Evolutionary conservation across 2,113 vertebrate genomes (phyloP), one percentile per base, ranked within the genome.

Genomic region (Callorhinus ursinus): DNA sequence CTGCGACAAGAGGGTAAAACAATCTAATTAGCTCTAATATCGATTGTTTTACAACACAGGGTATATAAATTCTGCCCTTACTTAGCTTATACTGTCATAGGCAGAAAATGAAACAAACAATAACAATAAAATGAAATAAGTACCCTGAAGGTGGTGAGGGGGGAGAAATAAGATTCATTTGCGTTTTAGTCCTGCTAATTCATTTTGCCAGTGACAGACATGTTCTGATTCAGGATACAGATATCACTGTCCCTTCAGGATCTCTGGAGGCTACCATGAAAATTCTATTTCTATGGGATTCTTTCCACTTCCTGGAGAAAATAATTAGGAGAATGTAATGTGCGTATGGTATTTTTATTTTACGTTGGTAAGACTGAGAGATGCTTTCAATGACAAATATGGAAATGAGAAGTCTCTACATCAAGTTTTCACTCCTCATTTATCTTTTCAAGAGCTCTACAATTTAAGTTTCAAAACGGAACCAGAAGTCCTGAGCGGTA

Each of bases 231-330:
- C 91, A 33, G 9, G 24, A 72, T 57, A 63, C 15, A 83, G 61
- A 72, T 87, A 57, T 57, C 28, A 77, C 18, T 53, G 26, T 57
- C 15, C 72, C n/a, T 92, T 88, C 15, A n/a, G 2, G 79, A 55
- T 69, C 69, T 84, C 53, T 76, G 11, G 46, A 96, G 92, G 21
- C n/a, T n/a, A 61, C 77, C 39, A 76, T 49, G 86, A 95, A 95
- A 93, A 39, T 49, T 72, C n/a, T 14, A 87, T 91, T 93, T 95
- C 90, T 82, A 1, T 87, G 83, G 80, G 21, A 80, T 87, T 90
- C 57, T 82, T 89, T 92, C 36, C 12, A 49, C 46, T 96, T 10
- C 5, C 10, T 76, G 4, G 15, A 90, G 53, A 93, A 67, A 87
- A 89, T 67, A 21, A 89, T 67, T 53, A 65, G 39, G 46, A 88